phyloP scores from a whole-genome alignment of 2,888 invertebrate species.

The Lottia gigantea region DNA sequence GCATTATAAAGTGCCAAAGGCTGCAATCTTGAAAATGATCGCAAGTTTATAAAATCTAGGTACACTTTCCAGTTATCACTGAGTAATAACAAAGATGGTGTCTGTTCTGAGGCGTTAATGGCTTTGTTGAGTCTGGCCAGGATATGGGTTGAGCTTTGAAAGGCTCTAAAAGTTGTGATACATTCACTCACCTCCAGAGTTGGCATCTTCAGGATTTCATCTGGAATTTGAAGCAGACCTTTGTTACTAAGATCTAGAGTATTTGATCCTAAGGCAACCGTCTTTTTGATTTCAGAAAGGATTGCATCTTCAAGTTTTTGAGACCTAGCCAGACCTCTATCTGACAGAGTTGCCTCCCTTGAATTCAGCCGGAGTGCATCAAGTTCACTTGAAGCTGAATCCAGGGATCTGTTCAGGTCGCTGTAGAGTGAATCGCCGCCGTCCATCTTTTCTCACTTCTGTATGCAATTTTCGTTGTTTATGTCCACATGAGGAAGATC shows the following conservation, averaged over 20 bases:
- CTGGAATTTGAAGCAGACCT: slow-evolving; percentile 51
- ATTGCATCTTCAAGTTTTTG: slow-evolving; percentile 45
- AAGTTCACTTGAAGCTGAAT: slow-evolving; percentile 46
- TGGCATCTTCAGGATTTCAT: slow-evolving; percentile 53
- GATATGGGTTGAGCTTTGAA: too few relatives aligned
- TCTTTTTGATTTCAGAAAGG: slow-evolving; percentile 44
- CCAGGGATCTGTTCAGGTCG: slow-evolving; percentile 11
- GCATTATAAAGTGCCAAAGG: too few relatives aligned
- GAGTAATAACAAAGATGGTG: too few relatives aligned
- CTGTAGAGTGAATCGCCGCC: not conserved
- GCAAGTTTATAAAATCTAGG: too few relatives aligned
- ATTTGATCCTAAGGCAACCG: slow-evolving; percentile 44
- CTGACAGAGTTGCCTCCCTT: slow-evolving; percentile 36
- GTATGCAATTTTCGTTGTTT: too few relatives aligned
- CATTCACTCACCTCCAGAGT: slow-evolving; percentile 51
- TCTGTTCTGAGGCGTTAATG: too few relatives aligned
- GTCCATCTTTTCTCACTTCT: not conserved
- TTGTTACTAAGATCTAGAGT: slow-evolving; percentile 56
- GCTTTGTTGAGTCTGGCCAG: too few relatives aligned
- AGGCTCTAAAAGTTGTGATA: too few relatives aligned
- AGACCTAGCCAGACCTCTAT: slow-evolving; percentile 47
- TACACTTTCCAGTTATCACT: too few relatives aligned
- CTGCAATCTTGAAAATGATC: too few relatives aligned
- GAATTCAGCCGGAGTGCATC: slow-evolving; percentile 34
- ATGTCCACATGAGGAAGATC: too few relatives aligned